Conservation (phyloP, 2,113 vertebrate species). For the Neopipo cinnamomea region DNA sequence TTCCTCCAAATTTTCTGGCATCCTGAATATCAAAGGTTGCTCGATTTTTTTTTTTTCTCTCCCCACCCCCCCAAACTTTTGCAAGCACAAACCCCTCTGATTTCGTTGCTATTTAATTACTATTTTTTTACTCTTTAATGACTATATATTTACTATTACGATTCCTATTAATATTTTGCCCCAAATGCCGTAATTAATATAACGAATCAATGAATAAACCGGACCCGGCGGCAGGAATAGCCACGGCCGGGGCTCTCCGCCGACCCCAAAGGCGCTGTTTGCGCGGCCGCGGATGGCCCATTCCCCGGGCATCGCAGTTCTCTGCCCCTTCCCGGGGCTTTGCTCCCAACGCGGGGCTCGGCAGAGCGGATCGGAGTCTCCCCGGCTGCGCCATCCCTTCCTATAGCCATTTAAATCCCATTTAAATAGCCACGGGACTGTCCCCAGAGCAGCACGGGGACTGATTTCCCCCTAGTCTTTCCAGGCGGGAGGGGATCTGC, state of each 20-base stretch:
- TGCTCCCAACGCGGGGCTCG: not conserved
- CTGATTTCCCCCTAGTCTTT: not conserved
- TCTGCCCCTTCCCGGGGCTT: not conserved
- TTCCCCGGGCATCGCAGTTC: not conserved
- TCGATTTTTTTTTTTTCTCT: not conserved
- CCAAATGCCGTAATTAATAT: fast-evolving
- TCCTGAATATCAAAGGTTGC: not conserved
- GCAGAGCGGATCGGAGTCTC: not conserved
- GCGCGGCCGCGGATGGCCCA: not conserved
- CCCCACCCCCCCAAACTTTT: not conserved
- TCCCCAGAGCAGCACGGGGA: not conserved
- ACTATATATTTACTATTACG: not conserved
- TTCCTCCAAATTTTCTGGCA: not conserved
- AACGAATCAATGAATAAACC: not conserved
- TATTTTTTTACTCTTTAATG: not conserved
- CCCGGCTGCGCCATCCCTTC: fast-evolving
- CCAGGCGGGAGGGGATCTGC: not conserved
- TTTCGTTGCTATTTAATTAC: not conserved
- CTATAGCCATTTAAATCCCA: no score
- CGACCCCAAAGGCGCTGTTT: not conserved
- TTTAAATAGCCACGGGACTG: not conserved
- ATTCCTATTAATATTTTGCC: not conserved
- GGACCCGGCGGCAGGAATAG: not conserved
- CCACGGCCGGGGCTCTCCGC: not conserved
- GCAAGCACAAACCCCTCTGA: not conserved